phyloP scores from a whole-genome alignment of 1,140 invertebrate genomes.

The Steinernema khuongi region DNA sequence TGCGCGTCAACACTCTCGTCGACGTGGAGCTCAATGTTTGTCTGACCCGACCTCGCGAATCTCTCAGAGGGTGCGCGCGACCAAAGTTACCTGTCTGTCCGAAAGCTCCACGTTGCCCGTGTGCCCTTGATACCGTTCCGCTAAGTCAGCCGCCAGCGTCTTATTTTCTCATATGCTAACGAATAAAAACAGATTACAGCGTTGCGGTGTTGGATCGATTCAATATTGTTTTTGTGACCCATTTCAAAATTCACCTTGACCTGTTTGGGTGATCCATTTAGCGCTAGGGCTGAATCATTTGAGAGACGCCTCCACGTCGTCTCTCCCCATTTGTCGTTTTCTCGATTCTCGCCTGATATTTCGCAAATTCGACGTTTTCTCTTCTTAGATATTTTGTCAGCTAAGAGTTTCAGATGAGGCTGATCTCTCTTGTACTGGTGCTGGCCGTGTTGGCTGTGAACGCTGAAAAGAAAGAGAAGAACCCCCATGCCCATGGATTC shows the following conservation, averaged over 20 bases:
- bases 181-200: not conserved
- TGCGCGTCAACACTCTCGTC: no score
- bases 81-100: no score
- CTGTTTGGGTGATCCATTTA: not conserved
- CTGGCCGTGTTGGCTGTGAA: not conserved
- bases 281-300: not conserved
- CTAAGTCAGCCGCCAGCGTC: no score
- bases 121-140: no score
- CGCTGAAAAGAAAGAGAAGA: slow-evolving; percentile 15
- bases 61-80: no score
- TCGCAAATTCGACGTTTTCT: no score
- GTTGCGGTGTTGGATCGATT: not conserved
- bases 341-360: not conserved
- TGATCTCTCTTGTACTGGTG: not conserved
- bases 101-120: no score
- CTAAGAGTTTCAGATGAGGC: slow-evolving; percentile 11
- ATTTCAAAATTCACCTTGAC: not conserved
- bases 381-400: no score
- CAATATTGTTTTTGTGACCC: not conserved
- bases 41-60: no score
- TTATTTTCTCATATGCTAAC: no score
- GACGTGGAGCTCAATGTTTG: no score
- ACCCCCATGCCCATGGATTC: slow-evolving; percentile 40
- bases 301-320: not conserved
- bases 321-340: not conserved